Evolutionary conservation across 2,888 invertebrate species (phyloP), one percentile per base, ranked within the genome.

Genomic region (Dilophus febrilis): DNA sequence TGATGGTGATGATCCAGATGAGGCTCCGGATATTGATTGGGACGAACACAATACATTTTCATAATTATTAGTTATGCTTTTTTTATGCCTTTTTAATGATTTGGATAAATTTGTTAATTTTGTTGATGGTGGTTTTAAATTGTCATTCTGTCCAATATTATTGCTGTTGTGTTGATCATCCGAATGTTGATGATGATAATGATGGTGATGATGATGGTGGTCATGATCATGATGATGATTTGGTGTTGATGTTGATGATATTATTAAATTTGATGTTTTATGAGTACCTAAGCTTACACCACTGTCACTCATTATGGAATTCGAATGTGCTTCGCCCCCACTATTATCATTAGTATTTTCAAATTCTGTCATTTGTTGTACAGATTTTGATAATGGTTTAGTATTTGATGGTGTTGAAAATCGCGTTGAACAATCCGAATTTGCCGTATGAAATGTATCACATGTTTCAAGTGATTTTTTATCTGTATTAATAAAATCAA

Each of bases 381-480:
- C 22, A 22, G 4, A 6, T 8, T 4, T 6, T 22, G 22, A 8
- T 22, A 22, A 6, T 22, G 4, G 22, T 22, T 22, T 22, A 22
- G 8, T 22, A 22, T 6, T 8, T 8, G 22, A 22, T 22, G 22
- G 22, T 22, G 22, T 22, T 22, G 22, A 22, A 22, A 6, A 22
- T n/a, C 55, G 52, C n/a, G 57, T 46, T 26, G 61, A 63, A 41
- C 66, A 69, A 45, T 70, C 67, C 0, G 73, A 70, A 6, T 75
- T 67, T 1, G 83, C 81, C 16, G 83, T 82, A 61, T 82, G 82
- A 62, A 78, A 84, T 1, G 80, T 77, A 50, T 77, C 79, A 44
- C 71, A 74, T 40, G 74, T 61, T 51, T 57, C 56, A 34, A 56
- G 54, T 38, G 33, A 4, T 14, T 33, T 16, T 6, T 11, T n/a